phyloP scores from a whole-genome alignment of 1,140 invertebrate species.

The Mylabris phalerata region DNA sequence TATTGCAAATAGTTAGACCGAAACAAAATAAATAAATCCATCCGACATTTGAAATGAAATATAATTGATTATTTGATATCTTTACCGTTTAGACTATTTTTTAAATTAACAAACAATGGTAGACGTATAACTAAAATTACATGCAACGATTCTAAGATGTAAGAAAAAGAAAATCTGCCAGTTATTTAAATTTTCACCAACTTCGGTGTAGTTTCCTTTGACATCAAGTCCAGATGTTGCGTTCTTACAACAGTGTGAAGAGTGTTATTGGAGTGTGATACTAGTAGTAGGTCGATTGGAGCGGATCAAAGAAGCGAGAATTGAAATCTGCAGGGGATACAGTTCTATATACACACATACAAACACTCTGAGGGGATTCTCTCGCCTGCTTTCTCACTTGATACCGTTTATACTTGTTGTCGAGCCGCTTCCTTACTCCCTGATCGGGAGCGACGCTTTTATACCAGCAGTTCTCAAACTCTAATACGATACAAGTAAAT shows the following conservation, averaged over 20 bases:
- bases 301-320: constrained; percentile 30
- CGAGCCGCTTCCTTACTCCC: constrained; percentile 11
- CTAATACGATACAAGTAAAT: too few relatives aligned
- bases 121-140: too few relatives aligned
- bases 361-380: constrained; percentile 5
- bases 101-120: too few relatives aligned
- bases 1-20: too few relatives aligned
- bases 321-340: constrained; percentile 35
- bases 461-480: constrained; percentile 8
- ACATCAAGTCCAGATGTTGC: constrained; percentile 33
- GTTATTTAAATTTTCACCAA: constrained; percentile 24
- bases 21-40: not conserved
- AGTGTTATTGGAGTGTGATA: constrained; percentile 26
- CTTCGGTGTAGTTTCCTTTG: constrained; percentile 22
- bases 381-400: constrained; percentile 10
- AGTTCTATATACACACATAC: constrained; percentile 8
- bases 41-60: constrained; percentile 6
- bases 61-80: constrained; percentile 4
- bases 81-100: not conserved
- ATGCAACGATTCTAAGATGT: too few relatives aligned
- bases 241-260: constrained; percentile 21
- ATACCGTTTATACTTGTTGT: constrained; percentile 2
- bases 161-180: constrained; percentile 2
- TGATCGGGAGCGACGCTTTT: constrained; percentile 7
- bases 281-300: constrained; percentile 17